Percentiles rank a stretch among this genome's conserved stretches.
Evolutionary conservation across 2,113 vertebrate genomes (phyloP).

Genomic region (Pangasianodon gigas): DNA sequence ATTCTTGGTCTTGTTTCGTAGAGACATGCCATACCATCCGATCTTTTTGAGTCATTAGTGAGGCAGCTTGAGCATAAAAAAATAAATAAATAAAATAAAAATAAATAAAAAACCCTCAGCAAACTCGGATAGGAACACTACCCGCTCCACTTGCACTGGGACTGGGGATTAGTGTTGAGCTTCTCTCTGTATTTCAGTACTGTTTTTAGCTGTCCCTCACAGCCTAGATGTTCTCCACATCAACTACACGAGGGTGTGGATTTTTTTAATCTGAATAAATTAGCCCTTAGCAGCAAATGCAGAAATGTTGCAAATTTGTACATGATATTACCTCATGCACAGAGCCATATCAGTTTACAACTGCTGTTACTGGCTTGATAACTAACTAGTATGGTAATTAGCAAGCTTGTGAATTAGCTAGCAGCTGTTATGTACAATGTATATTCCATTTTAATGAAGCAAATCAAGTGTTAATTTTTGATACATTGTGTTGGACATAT

Average conservation of each 20-base stretch:
- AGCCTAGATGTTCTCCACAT: background rate
- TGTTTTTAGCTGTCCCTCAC: background rate
- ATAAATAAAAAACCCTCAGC: background rate
- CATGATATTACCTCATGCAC: background rate
- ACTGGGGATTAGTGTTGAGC: background rate
- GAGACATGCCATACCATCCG: background rate
- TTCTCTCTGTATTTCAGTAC: background rate
- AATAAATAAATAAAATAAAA: background rate
- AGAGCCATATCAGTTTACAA: background rate
- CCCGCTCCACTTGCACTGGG: background rate
- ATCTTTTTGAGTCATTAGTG: background rate
- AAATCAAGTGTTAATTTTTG: background rate
- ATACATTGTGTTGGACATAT: background rate
- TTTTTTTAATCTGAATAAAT: background rate
- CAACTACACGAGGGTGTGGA: background rate
- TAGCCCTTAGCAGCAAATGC: background rate
- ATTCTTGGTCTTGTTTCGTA: background rate
- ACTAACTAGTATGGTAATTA: background rate
- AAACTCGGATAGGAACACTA: background rate
- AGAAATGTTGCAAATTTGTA: background rate
- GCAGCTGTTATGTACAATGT: background rate
- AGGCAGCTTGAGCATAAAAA: background rate
- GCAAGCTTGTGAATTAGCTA: background rate
- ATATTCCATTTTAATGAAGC: background rate
- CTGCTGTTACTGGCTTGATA: background rate